Conservation (phyloP, 2,888 invertebrate species). For the Listrodromus nycthemerus region DNA sequence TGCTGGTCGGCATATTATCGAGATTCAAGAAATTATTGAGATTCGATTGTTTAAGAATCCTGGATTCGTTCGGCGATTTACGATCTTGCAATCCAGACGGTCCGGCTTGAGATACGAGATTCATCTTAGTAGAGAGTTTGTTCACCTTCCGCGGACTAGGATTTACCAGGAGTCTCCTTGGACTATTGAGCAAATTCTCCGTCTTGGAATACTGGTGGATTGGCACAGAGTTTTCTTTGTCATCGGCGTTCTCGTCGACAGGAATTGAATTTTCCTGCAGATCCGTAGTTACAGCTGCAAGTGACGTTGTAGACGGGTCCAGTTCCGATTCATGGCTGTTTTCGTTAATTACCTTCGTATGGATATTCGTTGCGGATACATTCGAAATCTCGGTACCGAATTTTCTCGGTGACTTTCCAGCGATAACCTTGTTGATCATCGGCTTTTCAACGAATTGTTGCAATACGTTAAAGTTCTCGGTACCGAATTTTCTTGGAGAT, state of each 20-base stretch:
- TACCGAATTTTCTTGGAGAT: slow-evolving; percentile 11
- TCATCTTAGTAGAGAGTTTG: slow-evolving; percentile 4
- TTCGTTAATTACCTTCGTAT: not conserved
- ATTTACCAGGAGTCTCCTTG: not conserved
- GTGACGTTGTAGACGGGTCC: not conserved
- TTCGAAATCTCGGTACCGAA: slow-evolving; percentile 77
- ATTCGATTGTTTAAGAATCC: slow-evolving; percentile 75
- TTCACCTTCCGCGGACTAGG: not conserved
- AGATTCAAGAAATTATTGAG: slow-evolving; percentile 78
- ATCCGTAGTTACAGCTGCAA: not conserved
- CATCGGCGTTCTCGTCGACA: slow-evolving; percentile 32
- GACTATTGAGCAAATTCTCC: slow-evolving; percentile 13
- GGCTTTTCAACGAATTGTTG: not conserved
- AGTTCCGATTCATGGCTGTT: slow-evolving; percentile 4
- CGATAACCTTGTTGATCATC: not conserved
- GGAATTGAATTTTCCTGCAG: not conserved
- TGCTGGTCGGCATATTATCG: slow-evolving; percentile 75
- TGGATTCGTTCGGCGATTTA: slow-evolving; percentile 43
- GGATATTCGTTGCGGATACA: slow-evolving; percentile 52
- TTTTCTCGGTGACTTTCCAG: slow-evolving; percentile 68
- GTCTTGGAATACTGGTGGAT: slow-evolving; percentile 62
- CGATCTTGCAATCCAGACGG: slow-evolving; percentile 70
- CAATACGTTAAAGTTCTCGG: not conserved
- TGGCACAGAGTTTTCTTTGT: slow-evolving; percentile 68
- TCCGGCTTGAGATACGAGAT: slow-evolving; percentile 68